Evolutionary conservation across 2,888 invertebrate genomes (phyloP), one percentile per base, ranked within the genome.

Genomic region (Drosophila mettleri): DNA sequence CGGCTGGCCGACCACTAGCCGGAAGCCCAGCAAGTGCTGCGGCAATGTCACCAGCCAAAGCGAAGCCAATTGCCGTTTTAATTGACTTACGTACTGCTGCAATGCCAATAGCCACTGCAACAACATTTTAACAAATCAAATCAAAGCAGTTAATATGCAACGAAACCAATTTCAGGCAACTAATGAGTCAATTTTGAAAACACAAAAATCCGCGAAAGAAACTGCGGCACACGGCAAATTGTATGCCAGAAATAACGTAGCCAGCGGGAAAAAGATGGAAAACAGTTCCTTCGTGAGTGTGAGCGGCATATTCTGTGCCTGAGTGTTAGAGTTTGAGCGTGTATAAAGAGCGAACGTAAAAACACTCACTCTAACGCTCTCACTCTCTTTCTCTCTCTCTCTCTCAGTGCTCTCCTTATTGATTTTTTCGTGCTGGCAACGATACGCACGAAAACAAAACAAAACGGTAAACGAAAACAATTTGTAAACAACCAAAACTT

Each of bases 391-490:
- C 46, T n/a, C 46, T 22, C 53, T 33, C n/a, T 57, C 52, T 46
- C 41, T 52, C 51, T 38, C 10, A 29, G 38, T 16, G 43, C 61
- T 46, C 79, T 70, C 39, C 58, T 16, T 87, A 84, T 84, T 82
- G 87, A 84, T 87, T 84, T 85, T 78, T 81, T 84, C 48, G 49
- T 62, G 86, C 65, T 79, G 77, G 80, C 75, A 79, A 79, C 45
- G 53, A 59, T 65, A 48, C 41, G 39, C 38, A 27, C 29, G 39
- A 57, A 45, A 52, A 58, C 38, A 33, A 34, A 61, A 33, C 43
- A 66, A 78, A 59, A 68, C 49, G 10, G 34, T 10, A 24, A 49
- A 49, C 22, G 22, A 34, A 49, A 34, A 34, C 49, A 49, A 49
- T 49, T 52, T 33, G 45, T 60, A 48, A 62, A 73, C 55, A 59